Evolutionary conservation across 2,888 invertebrate species (phyloP).

Genomic region (Eupithecia vulgata): DNA sequence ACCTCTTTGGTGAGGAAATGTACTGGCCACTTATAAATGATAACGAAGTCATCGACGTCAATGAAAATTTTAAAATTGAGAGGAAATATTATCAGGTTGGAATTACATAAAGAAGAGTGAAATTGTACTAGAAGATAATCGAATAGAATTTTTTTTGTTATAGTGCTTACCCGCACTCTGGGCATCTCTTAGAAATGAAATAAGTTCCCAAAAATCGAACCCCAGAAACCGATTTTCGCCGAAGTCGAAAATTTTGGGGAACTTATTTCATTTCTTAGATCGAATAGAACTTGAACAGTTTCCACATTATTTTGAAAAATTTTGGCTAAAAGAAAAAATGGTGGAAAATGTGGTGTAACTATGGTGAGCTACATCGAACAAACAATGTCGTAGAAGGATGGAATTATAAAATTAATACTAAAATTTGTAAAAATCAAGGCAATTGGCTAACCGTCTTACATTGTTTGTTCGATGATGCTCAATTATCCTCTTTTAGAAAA

Average conservation of each 20-base stretch:
- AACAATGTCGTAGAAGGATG: slow-evolving; percentile 11
- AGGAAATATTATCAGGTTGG: slow-evolving; percentile 11
- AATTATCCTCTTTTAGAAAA: slow-evolving; percentile 16
- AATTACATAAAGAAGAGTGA: slow-evolving; percentile 11
- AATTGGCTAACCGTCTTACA: slow-evolving; percentile 10
- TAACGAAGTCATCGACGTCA: too few relatives aligned
- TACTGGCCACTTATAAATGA: too few relatives aligned
- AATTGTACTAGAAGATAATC: slow-evolving; percentile 10
- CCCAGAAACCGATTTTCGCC: too few relatives aligned
- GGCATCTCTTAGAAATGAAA: too few relatives aligned
- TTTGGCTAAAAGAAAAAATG: slow-evolving; percentile 11
- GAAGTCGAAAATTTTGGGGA: too few relatives aligned
- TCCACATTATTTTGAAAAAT: slow-evolving; percentile 10
- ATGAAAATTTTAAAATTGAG: too few relatives aligned
- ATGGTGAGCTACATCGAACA: slow-evolving; percentile 15
- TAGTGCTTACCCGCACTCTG: too few relatives aligned
- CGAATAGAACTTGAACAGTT: slow-evolving; percentile 8
- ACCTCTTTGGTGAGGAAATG: too few relatives aligned
- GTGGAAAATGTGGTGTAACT: slow-evolving; percentile 9
- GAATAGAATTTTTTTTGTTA: too few relatives aligned
- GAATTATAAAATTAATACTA: slow-evolving; percentile 10
- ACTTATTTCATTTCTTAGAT: too few relatives aligned
- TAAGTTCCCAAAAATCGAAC: too few relatives aligned
- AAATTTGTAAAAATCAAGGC: slow-evolving; percentile 12
- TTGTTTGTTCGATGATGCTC: slow-evolving; percentile 14